These are phyloP conservation scores for Rhinoraja longicauda DNA, from an alignment of 2,797 vertebrate species.

Conservation along the genomic window DNA sequence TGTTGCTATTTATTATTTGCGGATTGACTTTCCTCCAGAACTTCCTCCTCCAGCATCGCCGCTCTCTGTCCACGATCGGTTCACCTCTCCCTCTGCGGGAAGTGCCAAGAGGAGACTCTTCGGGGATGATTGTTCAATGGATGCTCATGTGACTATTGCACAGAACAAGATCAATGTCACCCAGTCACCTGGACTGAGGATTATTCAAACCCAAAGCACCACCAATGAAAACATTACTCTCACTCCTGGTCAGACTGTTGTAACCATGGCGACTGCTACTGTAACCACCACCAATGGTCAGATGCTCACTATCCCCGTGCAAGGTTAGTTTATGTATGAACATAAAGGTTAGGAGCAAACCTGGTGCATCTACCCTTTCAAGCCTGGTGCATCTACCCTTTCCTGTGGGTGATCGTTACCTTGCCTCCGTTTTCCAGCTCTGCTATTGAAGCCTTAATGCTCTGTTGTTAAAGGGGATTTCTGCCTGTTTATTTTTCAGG, in stretches of 20 bases:
- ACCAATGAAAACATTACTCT: slow-evolving; percentile 54
- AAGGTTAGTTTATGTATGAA: slow-evolving; percentile 57
- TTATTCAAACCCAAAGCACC: slow-evolving; percentile 54
- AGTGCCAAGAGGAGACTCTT: slow-evolving; percentile 90
- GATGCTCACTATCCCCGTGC: slow-evolving; percentile 69
- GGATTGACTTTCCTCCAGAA: slow-evolving; percentile 55
- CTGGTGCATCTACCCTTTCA: too few species aligned
- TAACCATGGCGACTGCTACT: slow-evolving; percentile 61
- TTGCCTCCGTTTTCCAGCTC: not conserved
- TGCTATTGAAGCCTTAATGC: too few species aligned
- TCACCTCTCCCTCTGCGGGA: slow-evolving; percentile 85
- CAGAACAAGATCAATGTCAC: slow-evolving; percentile 60
- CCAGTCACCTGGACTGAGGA: slow-evolving; percentile 61
- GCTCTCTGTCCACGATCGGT: slow-evolving; percentile 83
- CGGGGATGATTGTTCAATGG: slow-evolving; percentile 70
- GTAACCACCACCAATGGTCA: slow-evolving; percentile 51
- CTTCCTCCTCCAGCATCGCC: slow-evolving; percentile 74
- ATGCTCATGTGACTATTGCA: slow-evolving; percentile 53
- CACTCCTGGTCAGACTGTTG: slow-evolving; percentile 56
- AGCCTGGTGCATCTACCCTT: too few species aligned
- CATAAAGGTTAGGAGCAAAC: too few species aligned
- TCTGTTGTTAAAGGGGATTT: slow-evolving; percentile 41
- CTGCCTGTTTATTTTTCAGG: slow-evolving; percentile 55
- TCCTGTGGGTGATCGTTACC: too few species aligned
- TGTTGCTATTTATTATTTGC: not conserved